Evolutionary conservation across 2,113 vertebrate species (phyloP).

Genomic region (Ameiurus melas): DNA sequence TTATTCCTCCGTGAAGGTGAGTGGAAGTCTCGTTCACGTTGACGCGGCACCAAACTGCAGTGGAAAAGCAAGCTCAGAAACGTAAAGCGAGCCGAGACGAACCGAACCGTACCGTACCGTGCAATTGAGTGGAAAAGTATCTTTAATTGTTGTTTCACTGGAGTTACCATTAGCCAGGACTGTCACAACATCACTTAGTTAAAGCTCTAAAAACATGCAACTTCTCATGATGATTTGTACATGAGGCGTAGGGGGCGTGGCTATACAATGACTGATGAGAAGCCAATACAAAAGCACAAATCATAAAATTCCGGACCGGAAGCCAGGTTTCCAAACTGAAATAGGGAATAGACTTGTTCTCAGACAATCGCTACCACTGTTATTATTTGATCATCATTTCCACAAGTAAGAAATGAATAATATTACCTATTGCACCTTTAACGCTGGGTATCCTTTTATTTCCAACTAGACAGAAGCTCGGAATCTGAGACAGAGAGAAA

Average conservation of each 20-base stretch:
- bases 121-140: no score
- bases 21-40: no score
- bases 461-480: no score
- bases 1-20: no score
- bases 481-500: not conserved
- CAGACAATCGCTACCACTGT: not conserved
- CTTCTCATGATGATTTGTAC: no score
- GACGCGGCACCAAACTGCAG: no score
- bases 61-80: no score
- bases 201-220: not conserved
- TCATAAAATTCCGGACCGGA: not conserved
- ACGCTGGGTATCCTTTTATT: not conserved
- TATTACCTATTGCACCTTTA: not conserved
- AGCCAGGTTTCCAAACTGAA: not conserved
- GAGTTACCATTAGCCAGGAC: not conserved
- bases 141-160: no score
- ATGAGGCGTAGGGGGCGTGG: not conserved
- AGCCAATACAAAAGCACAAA: not conserved
- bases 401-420: not conserved
- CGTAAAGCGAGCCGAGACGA: no score
- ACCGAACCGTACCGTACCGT: no score
- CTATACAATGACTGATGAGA: not conserved
- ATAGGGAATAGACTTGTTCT: not conserved
- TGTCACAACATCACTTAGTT: not conserved
- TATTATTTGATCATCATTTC: not conserved